Evolutionary conservation across 64 coral and sea anemone genomes (phyloP), one percentile per base, ranked within the genome.

Genomic region (Porites lutea): DNA sequence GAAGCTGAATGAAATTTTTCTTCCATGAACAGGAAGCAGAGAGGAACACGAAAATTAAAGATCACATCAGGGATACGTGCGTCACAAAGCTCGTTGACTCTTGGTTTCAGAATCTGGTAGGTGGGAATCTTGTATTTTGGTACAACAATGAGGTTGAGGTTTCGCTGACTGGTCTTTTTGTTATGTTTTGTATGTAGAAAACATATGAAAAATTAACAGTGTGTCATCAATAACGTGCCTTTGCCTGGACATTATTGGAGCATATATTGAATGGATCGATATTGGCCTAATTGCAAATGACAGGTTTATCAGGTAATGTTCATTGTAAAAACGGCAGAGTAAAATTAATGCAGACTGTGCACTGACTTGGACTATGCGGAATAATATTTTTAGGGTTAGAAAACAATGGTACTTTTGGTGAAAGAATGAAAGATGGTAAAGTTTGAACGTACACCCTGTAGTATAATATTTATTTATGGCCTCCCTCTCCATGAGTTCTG

Each of bases 261-360:
- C 86, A 68, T 98, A 95, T 52, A 92, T 98, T 9, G 92, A 94
- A 43, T 98, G 96, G 96, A 98, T 98, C 13, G 92, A 98, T 48
- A 98, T 98, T 58, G 78, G 54, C 5, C 82, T 98, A 20, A 93
- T 98, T 71, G 96, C 96, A 52, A 98, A 98, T 90, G 93, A 98
- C 45, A 98, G 90, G 79, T 95, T 98, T 87, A 98, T 98, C 49
- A 98, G 96, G 96, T 98, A 68, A 87, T 12, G 48, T 54, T 37
- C 27, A 37, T 37, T 37, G 27, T n/a, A 37, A 37, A 0, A 37
- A 1, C 0, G 27, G 27, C 27, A 37, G 27, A 37, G 27, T 37
- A 37, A 37, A 37, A 1, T 37, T 37, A 37, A 37, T 37, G 27
- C 27, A 37, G 27, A 37, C 27, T 37, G 27, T 37, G 27, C 43